Conservation (phyloP, 2,797 vertebrate species). For the Chrysocyon brachyurus region DNA sequence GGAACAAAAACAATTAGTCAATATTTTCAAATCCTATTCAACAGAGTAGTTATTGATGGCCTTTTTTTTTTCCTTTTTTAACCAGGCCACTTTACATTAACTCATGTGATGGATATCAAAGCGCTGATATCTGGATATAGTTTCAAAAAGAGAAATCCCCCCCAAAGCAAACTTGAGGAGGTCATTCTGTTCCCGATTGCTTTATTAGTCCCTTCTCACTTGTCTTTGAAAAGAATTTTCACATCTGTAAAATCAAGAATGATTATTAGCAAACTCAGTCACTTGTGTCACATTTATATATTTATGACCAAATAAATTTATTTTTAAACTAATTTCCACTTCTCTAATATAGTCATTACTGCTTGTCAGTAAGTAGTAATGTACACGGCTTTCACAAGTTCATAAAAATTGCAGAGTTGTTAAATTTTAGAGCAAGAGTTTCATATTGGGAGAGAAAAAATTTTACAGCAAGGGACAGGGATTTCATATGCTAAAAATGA, state of each 20-base stretch:
- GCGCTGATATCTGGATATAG: not conserved
- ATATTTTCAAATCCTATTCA: not conserved
- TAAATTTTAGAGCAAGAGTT: conserved; percentile 66
- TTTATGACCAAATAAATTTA: conserved; percentile 66
- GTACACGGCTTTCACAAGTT: conserved; percentile 29
- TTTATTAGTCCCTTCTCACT: not conserved
- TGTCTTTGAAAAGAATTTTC: conserved; percentile 38
- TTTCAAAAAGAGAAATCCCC: conserved; percentile 39
- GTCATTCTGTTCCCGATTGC: not conserved
- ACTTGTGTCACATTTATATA: conserved; percentile 17
- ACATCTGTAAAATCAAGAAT: conserved; percentile 39
- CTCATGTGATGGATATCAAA: not conserved
- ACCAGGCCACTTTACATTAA: not conserved
- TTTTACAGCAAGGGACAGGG: not conserved
- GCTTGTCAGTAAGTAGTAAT: conserved; percentile 65
- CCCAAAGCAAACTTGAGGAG: not conserved
- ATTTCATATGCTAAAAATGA: conserved; percentile 21
- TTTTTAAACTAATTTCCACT: conserved; percentile 67
- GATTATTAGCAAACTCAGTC: conserved; percentile 53
- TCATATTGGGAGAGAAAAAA: conserved; percentile 13
- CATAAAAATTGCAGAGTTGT: conserved; percentile 38
- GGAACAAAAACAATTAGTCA: not conserved
- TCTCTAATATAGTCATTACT: conserved; percentile 41
- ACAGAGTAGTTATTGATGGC: not conserved
- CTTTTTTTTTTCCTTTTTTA: conserved; percentile 15